These are phyloP conservation scores for Zelleria hepariella DNA, from an alignment of 2,888 invertebrate genomes.

Conservation along the genomic window DNA sequence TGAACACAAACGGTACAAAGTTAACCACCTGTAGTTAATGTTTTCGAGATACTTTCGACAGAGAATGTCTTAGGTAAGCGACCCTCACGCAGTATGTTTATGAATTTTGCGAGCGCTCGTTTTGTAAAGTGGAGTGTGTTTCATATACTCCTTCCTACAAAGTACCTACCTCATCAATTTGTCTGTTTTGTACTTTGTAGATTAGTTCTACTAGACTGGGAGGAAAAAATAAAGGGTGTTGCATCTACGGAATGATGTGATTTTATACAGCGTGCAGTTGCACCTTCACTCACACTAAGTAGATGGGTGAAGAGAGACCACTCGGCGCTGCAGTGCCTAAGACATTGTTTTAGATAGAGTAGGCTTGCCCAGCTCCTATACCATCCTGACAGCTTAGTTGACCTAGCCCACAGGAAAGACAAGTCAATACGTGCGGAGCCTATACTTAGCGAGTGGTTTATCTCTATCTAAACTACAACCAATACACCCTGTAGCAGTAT, in stretches of 20 bases:
- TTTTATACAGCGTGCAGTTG: too few relatives aligned
- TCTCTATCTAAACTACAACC: background rate
- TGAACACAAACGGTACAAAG: background rate
- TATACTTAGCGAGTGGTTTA: background rate
- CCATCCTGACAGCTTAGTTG: too few relatives aligned
- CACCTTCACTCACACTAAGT: too few relatives aligned
- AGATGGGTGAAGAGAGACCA: too few relatives aligned
- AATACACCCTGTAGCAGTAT: background rate
- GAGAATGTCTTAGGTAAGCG: background rate
- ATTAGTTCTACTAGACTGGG: background rate
- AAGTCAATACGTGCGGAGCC: background rate
- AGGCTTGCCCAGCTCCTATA: too few relatives aligned
- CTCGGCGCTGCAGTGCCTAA: too few relatives aligned
- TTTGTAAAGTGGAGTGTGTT: background rate
- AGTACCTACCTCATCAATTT: background rate
- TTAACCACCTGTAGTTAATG: background rate
- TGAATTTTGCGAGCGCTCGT: background rate
- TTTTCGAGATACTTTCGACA: background rate
- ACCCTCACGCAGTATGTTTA: background rate
- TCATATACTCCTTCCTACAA: background rate
- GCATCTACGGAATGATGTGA: too few relatives aligned
- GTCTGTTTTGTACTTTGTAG: background rate
- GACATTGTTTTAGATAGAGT: too few relatives aligned
- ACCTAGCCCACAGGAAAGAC: too few relatives aligned
- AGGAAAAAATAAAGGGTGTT: too few relatives aligned